Conservation (phyloP, 2,113 vertebrate genomes). For the Muscicapa adusta region DNA sequence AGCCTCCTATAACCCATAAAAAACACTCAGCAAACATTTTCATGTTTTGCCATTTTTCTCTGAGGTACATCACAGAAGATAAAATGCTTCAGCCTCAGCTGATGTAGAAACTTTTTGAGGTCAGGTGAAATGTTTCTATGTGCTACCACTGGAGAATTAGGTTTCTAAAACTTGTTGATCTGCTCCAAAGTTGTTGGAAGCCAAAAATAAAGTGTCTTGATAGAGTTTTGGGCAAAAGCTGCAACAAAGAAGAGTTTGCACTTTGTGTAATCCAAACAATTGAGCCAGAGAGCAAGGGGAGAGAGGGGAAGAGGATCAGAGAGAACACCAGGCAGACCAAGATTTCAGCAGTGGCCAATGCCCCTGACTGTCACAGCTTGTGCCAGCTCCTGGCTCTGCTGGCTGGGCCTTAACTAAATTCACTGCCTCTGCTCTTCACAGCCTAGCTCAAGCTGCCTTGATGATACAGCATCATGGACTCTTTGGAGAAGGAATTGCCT, state of each 20-base stretch:
- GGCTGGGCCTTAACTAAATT: neutral
- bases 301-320: neutral
- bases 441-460: neutral
- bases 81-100: neutral
- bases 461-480: fast-evolving
- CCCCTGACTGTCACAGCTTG: fast-evolving
- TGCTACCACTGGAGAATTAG: neutral
- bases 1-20: neutral
- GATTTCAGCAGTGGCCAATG: neutral
- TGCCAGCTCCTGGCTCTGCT: neutral
- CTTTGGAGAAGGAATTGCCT: neutral
- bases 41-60: neutral
- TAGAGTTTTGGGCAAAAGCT: neutral
- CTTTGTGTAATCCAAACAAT: neutral
- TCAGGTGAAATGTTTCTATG: neutral
- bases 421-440: neutral
- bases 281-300: neutral
- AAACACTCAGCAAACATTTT: neutral
- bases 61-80: neutral
- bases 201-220: neutral
- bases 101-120: neutral
- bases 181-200: neutral
- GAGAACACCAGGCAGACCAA: neutral
- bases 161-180: neutral
- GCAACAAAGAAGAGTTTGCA: neutral